Evolutionary conservation across 2,113 vertebrate species (phyloP).

Genomic region (Heloderma charlesbogerti): DNA sequence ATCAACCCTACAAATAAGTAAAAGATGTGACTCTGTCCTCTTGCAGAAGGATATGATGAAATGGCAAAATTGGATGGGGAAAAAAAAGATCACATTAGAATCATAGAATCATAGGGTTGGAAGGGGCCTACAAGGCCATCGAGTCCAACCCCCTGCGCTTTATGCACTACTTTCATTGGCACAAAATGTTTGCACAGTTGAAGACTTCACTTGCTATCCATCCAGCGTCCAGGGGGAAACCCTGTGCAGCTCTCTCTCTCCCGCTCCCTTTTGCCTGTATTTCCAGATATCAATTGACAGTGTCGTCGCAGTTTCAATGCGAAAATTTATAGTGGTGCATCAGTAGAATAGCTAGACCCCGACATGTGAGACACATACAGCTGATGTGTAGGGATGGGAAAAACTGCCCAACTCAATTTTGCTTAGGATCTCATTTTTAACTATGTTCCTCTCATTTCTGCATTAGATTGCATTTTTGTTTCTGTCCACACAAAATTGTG

Average conservation of each 20-base stretch:
- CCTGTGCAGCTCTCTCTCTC: background rate
- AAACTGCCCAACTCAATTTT: no score
- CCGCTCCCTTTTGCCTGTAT: background rate
- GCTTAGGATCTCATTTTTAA: no score
- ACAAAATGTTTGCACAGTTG: constrained; percentile 22
- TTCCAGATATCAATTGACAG: background rate
- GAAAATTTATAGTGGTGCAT: background rate
- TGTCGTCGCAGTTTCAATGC: background rate
- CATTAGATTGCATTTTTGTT: no score
- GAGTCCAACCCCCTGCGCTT: no score
- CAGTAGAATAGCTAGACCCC: background rate
- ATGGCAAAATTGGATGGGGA: background rate
- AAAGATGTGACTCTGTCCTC: background rate
- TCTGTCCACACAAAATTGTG: no score
- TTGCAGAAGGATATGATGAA: constrained; percentile 9
- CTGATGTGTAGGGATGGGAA: background rate
- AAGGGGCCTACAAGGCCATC: no score
- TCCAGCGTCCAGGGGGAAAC: background rate
- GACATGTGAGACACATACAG: background rate
- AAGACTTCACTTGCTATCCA: background rate
- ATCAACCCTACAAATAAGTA: no score
- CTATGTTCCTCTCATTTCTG: no score
- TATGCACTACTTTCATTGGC: constrained; percentile 46
- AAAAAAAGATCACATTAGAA: no score
- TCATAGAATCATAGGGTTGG: no score